These are phyloP conservation scores for Leptinotarsa haldemani DNA, from an alignment of 2,888 invertebrate species.

Conservation along the genomic window DNA sequence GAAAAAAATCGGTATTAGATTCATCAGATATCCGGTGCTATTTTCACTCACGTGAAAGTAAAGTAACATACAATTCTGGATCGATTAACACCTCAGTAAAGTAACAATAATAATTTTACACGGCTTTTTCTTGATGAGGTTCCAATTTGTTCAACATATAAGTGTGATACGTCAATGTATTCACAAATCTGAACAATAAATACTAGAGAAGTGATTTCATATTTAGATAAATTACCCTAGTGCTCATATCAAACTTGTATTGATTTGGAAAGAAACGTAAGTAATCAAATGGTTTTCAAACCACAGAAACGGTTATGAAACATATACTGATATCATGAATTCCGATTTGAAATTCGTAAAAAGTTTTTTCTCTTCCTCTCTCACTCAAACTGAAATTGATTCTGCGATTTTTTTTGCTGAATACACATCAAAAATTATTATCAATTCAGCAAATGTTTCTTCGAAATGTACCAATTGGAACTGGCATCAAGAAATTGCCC, in stretches of 20 bases:
- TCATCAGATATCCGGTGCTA: not conserved
- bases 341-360: too few species aligned
- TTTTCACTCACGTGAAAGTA: not conserved
- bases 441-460: conserved; percentile 1
- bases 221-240: too few species aligned
- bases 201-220: too few species aligned
- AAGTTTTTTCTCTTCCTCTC: too few species aligned
- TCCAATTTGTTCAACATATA: not conserved
- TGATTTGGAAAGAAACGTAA: too few species aligned
- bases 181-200: too few species aligned
- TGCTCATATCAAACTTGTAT: too few species aligned
- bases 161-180: too few species aligned
- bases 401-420: not conserved
- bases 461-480: conserved; percentile 3
- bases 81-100: conserved; percentile 13
- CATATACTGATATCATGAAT: too few species aligned
- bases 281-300: too few species aligned
- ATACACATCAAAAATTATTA: not conserved
- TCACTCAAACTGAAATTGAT: not conserved
- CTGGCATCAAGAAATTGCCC: conserved; percentile 22
- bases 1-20: not conserved
- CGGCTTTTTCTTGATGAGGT: conserved; percentile 12
- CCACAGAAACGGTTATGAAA: too few species aligned
- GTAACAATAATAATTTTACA: conserved; percentile 17
- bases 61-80: not conserved